phyloP scores from a whole-genome alignment of 2,888 invertebrate species.

The Volucella inflata region DNA sequence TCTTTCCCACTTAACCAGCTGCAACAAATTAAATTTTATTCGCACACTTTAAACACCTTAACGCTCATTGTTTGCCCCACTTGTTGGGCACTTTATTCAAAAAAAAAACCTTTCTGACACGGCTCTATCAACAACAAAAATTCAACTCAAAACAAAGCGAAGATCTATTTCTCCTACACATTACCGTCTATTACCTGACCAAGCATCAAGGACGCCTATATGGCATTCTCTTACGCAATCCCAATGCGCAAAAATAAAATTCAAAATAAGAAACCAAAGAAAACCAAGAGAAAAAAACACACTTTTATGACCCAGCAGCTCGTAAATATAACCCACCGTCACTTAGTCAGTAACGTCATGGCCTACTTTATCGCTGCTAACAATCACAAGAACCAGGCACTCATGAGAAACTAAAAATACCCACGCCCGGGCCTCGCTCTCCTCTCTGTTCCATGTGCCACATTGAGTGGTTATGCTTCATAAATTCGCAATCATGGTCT shows the following conservation, averaged over 20 bases:
- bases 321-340: slow-evolving; percentile 65
- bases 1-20: no score
- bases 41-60: slow-evolving; percentile 30
- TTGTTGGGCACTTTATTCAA: not conserved
- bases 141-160: not conserved
- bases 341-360: slow-evolving; percentile 53
- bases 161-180: slow-evolving; percentile 1
- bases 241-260: slow-evolving; percentile 1
- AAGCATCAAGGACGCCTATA: slow-evolving; percentile 57
- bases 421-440: slow-evolving; percentile 62
- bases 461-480: slow-evolving; percentile 61
- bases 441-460: not conserved
- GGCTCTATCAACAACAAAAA: slow-evolving; percentile 4
- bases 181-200: not conserved
- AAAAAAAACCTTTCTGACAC: slow-evolving; percentile 41
- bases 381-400: slow-evolving; percentile 54
- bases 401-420: slow-evolving; percentile 64
- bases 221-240: slow-evolving; percentile 69
- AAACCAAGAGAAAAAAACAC: slow-evolving; percentile 5
- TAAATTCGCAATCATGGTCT: slow-evolving; percentile 66
- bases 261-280: no score
- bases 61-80: slow-evolving; percentile 12
- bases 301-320: slow-evolving; percentile 56
- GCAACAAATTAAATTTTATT: no score
- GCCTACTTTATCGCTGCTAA: slow-evolving; percentile 59